Conservation (phyloP, 2,888 invertebrate species). For the Caenorhabditis sp. region DNA sequence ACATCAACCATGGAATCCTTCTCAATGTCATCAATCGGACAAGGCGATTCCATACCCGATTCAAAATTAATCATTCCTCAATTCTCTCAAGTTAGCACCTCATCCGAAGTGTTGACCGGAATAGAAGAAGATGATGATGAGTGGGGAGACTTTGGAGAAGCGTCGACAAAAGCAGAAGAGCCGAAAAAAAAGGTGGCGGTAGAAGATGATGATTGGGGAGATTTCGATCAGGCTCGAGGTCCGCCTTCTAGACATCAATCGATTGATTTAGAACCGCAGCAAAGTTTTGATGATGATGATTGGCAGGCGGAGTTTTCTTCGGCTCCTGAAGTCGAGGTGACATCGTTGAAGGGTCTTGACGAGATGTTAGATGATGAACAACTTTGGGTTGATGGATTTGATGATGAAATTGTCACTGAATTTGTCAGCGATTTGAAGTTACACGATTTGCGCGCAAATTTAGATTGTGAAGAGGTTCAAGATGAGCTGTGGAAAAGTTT, state of each 20-base stretch:
- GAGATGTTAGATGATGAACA: slow-evolving; percentile 23
- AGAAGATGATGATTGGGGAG: slow-evolving; percentile 64
- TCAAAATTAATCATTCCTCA: not conserved
- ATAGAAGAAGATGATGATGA: slow-evolving; percentile 21
- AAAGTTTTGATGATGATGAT: slow-evolving; percentile 28
- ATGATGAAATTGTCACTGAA: not conserved
- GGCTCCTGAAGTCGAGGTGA: not conserved
- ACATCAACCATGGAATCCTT: not conserved
- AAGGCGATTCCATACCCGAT: not conserved
- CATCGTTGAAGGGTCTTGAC: slow-evolving; percentile 19
- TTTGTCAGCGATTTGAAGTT: not conserved
- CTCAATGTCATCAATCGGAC: not conserved
- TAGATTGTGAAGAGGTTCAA: slow-evolving; percentile 9
- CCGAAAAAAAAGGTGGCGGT: slow-evolving; percentile 10
- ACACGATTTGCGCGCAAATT: slow-evolving; percentile 1
- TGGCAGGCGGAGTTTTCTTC: slow-evolving; percentile 35
- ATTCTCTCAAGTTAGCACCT: not conserved
- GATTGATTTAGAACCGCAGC: not conserved
- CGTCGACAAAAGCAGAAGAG: slow-evolving; percentile 1
- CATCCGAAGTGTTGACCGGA: not conserved
- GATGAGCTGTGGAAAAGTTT: slow-evolving; percentile 54
- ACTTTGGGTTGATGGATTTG: slow-evolving; percentile 34
- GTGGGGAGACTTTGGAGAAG: slow-evolving; percentile 35
- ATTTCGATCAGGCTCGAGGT: slow-evolving; percentile 47
- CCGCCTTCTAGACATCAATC: slow-evolving; percentile 9